phyloP scores from a whole-genome alignment of 2,888 invertebrate genomes.

The Helleia helle region DNA sequence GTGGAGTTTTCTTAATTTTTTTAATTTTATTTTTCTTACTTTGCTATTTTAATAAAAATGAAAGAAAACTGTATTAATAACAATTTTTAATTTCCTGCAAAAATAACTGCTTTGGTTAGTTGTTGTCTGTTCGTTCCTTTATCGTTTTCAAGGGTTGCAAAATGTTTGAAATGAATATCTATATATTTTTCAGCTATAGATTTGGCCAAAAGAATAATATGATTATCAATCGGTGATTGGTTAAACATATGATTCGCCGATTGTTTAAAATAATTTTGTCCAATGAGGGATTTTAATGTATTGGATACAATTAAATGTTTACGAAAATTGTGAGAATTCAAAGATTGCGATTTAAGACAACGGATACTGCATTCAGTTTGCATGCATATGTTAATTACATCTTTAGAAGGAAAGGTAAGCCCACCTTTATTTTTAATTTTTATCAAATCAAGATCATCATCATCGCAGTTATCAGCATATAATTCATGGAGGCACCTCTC shows the following conservation, averaged over 20 bases:
- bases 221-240: conserved; percentile 1
- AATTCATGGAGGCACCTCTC: neutral
- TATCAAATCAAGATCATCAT: neutral
- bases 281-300: no score
- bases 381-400: no score
- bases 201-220: neutral
- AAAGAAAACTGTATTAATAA: no score
- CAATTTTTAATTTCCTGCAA: conserved; percentile 1
- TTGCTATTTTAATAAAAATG: no score
- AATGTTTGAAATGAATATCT: conserved; percentile 1
- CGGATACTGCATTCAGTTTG: no score
- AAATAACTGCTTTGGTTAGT: neutral
- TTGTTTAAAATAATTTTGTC: neutral
- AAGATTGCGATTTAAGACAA: no score
- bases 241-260: neutral
- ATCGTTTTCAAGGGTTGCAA: neutral
- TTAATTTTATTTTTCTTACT: no score
- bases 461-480: neutral
- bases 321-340: no score
- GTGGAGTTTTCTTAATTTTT: no score
- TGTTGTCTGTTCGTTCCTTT: neutral
- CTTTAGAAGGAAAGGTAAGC: no score
- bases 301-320: no score
- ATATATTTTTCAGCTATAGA: neutral
- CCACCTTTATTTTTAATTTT: conserved; percentile 5